phyloP scores from a whole-genome alignment of 2,888 invertebrate genomes.

The Tiphia femorata region DNA sequence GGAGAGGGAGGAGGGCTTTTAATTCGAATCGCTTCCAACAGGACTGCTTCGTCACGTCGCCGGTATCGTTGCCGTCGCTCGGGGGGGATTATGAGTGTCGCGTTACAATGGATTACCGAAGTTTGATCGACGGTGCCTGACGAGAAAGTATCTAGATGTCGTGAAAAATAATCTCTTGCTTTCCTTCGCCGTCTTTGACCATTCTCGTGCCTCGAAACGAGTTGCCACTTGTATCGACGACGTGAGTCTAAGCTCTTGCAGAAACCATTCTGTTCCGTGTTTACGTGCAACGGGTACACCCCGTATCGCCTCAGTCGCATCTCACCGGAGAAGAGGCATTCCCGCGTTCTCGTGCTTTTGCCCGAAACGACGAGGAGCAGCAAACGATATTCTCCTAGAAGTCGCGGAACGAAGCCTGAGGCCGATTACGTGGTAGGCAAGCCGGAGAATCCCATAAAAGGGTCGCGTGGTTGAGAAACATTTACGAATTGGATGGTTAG shows the following conservation, averaged over 20 bases:
- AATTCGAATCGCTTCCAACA: slow-evolving; percentile 22
- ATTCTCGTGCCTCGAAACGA: too few species aligned
- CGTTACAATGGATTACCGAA: too few species aligned
- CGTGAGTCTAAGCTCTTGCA: too few species aligned
- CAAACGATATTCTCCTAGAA: slow-evolving; percentile 29
- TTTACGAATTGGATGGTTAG: slow-evolving; percentile 64
- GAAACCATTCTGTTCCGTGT: too few species aligned
- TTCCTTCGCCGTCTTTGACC: too few species aligned
- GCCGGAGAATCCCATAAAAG: slow-evolving; percentile 49
- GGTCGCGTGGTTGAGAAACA: slow-evolving; percentile 66
- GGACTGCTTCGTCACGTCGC: background rate
- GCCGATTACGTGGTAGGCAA: slow-evolving; percentile 20
- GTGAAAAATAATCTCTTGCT: too few species aligned
- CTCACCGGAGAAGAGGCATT: slow-evolving; percentile 5
- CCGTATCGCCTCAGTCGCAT: background rate
- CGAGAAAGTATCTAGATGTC: too few species aligned
- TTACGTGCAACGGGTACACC: background rate
- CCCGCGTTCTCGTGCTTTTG: slow-evolving; percentile 13
- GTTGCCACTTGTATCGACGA: too few species aligned
- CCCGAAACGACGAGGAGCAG: slow-evolving; percentile 24
- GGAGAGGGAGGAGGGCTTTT: too few species aligned
- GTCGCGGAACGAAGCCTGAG: slow-evolving; percentile 23
- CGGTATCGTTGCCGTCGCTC: background rate
- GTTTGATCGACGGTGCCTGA: too few species aligned
- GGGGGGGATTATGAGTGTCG: too few species aligned